A percentile compares a stretch with the other conserved stretches of the same genome.
Conservation (phyloP, 2,797 vertebrate species). For the Myripristis murdjan region DNA sequence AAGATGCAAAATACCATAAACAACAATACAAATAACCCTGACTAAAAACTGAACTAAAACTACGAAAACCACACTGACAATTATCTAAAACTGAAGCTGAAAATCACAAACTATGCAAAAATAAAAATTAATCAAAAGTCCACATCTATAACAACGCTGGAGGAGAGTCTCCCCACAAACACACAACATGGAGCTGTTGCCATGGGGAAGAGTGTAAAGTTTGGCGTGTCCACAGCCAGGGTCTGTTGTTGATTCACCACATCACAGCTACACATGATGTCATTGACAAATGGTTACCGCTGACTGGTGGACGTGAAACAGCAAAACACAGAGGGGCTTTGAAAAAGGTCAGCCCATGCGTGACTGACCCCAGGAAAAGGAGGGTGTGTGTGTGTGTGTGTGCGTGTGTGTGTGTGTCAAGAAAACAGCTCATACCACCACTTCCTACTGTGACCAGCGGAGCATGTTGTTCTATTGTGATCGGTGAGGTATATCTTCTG, state of each 20-base stretch:
- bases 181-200: slow-evolving; percentile 26
- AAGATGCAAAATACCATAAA: too few relatives aligned
- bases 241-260: slow-evolving; percentile 48
- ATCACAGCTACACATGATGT: slow-evolving; percentile 48
- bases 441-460: slow-evolving; percentile 9
- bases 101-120: not conserved
- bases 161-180: not conserved
- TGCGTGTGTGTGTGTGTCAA: not conserved
- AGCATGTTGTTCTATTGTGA: not conserved
- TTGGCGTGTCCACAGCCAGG: slow-evolving; percentile 18
- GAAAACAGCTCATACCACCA: not conserved
- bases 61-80: slow-evolving; percentile 15
- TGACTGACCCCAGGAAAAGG: slow-evolving; percentile 21
- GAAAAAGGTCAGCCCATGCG: slow-evolving; percentile 19
- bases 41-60: not conserved
- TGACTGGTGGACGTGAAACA: slow-evolving; percentile 12
- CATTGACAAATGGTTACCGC: slow-evolving; percentile 45
- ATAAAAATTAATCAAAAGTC: slow-evolving; percentile 9
- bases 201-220: slow-evolving; percentile 44
- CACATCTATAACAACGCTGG: slow-evolving; percentile 4
- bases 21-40: slow-evolving; percentile 6
- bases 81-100: not conserved
- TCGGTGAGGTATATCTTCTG: slow-evolving; percentile 14
- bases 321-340: slow-evolving; percentile 21
- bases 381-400: slow-evolving; percentile 16